Base-by-base conservation (phyloP, 2,113 vertebrate species). In the Tinamus guttatus region DNA sequence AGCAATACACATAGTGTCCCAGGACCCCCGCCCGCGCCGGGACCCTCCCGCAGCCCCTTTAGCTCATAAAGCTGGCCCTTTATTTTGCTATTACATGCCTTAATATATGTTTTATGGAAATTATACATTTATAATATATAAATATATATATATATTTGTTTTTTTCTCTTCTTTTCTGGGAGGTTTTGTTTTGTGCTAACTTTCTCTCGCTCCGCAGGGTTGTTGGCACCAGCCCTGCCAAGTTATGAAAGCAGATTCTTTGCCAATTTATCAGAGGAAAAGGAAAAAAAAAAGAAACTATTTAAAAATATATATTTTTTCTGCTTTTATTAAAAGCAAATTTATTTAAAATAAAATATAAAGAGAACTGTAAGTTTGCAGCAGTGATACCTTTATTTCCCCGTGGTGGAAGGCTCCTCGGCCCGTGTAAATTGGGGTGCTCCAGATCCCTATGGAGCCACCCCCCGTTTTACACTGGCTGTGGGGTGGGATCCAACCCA, bases 11-110 rank as follows among this genome's bases (percentile, higher is more conserved):
- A 71, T 91, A 69, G 92, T 88, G 97, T 90, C 92, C 95, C 97
- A 47, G 69, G 90, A 96, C 62, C 73, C 81, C 93, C 4, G 4
- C 88, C 84, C 36, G 2, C 45, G 20, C 87, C 27, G 79, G 20
- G 5, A 83, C 45, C 77, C 63, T 41, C 93, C 76, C n/a, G 21
- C 94, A 62, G 75, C 92, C 85, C 92, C 73, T 67, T 65, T 88
- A 71, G 94, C 95, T 97, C 97, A 97, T 98, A 94, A 98, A 98
- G 97, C 97, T 96, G 96, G 92, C 91, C 97, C 97, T 98, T 97
- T 98, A 97, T 98, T 97, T 98, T 98, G 97, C 97, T 98, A 97
- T 96, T 94, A 98, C 98, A 98, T 98, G 98, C 98, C 98, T 98
- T 98, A 98, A 98, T 98, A 97, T 98, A 97, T 98, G 98, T 98